Percentiles rank a stretch among this genome's conserved stretches.
Conservation (phyloP, 2,113 vertebrate genomes). For the Neodontobutis hainanensis region DNA sequence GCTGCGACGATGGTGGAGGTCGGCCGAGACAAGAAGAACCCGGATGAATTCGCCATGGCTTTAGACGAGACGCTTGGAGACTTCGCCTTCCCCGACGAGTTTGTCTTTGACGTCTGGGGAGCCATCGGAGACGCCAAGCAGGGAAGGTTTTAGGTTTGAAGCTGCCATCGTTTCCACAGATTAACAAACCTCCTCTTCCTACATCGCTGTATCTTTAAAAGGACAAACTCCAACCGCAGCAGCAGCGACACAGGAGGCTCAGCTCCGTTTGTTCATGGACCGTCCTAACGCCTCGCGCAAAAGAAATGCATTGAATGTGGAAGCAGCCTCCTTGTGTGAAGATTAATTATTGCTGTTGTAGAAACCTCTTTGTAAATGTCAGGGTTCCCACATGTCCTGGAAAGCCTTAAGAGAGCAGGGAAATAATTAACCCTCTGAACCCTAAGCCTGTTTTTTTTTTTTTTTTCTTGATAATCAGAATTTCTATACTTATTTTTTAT, state of each 20-base stretch:
- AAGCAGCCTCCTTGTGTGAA: conserved; percentile 5
- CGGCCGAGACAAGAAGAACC: conserved; percentile 91
- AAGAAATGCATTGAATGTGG: conserved; percentile 10
- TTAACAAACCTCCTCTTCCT: not conserved
- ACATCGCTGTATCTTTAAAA: conserved; percentile 8
- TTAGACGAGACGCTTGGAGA: conserved; percentile 92
- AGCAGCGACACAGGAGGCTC: conserved; percentile 8
- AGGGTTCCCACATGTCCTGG: too few relatives aligned
- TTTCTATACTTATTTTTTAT: too few relatives aligned
- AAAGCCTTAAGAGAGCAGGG: too few relatives aligned
- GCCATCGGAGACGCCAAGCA: conserved; percentile 91
- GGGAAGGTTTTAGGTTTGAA: conserved; percentile 77
- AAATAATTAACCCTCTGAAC: too few relatives aligned
- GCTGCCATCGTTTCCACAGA: not conserved
- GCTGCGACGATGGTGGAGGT: conserved; percentile 97
- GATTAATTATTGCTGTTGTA: not conserved
- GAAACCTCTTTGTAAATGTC: too few relatives aligned
- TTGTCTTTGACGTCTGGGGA: conserved; percentile 96
- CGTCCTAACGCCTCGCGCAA: conserved; percentile 8
- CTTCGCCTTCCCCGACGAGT: conserved; percentile 96
- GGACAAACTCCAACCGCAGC: conserved; percentile 44
- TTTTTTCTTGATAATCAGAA: too few relatives aligned
- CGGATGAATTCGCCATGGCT: conserved; percentile 92
- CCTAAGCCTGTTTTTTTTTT: too few relatives aligned
- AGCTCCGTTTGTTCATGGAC: conserved; percentile 11